Percentiles rank a stretch among this genome's conserved stretches.
Conservation (phyloP, 2,888 invertebrate species). For the Willowsia nigromaculata region DNA sequence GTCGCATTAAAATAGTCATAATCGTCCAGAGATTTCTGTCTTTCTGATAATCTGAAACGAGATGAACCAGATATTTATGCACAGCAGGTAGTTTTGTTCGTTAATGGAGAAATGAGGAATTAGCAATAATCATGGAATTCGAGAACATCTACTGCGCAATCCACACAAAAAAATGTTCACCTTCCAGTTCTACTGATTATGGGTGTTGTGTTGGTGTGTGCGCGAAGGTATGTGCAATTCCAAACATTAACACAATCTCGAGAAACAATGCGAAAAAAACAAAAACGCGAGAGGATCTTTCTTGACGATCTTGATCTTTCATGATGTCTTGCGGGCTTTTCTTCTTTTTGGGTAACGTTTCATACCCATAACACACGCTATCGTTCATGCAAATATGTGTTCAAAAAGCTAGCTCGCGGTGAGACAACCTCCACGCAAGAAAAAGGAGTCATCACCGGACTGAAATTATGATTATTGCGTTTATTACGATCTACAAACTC, state of each 20-base stretch:
- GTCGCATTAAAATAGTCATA: constrained; percentile 4
- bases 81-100: constrained; percentile 21
- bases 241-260: neutral
- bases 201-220: neutral
- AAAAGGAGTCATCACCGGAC: constrained; percentile 29
- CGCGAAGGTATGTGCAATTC: constrained; percentile 17
- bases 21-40: neutral
- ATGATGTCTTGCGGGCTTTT: constrained; percentile 53
- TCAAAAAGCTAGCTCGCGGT: constrained; percentile 41
- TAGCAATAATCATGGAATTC: constrained; percentile 30
- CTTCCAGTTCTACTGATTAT: neutral
- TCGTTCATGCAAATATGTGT: constrained; percentile 41
- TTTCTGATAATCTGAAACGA: neutral
- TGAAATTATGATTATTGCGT: constrained; percentile 63
- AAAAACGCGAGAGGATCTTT: neutral
- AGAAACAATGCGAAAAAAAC: neutral
- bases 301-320: constrained; percentile 27
- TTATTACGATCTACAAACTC: constrained; percentile 45
- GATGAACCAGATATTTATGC: neutral
- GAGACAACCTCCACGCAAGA: constrained; percentile 52
- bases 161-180: neutral
- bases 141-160: neutral
- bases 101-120: constrained; percentile 9
- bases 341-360: too few species aligned
- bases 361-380: constrained; percentile 52